Evolutionary conservation across 2,888 invertebrate species (phyloP), one percentile per base, ranked within the genome.

Genomic region (Thalpophila matura): DNA sequence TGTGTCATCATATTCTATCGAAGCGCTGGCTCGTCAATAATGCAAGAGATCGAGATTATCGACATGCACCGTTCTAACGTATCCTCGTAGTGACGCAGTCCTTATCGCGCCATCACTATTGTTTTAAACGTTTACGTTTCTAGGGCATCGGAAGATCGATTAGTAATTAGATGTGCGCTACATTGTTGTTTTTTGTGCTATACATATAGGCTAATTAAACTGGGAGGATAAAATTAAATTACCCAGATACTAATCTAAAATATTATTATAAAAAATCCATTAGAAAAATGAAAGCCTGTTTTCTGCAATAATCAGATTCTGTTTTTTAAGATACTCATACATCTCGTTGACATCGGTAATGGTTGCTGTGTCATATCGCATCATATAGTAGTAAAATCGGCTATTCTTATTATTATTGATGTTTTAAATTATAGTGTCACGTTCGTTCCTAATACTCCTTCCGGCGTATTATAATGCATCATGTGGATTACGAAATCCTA

Each of bases 1-100:
- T 90, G 91, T 93, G 90, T 89, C 93, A 93, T 92, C 92, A 90
- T 91, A 89, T 90, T 91, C 89, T 90, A 90, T 91, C 86, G 88
- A 86, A 89, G 87, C 86, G 87, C 80, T 81, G 85, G 79, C 87
- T 90, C 90, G 85, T 94, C 90, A 94, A 93, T 93, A 93, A 95
- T 94, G 91, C 92, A 93, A 63, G 80, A 82, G 82, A 87, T 88
- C 84, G 81, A 91, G 91, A 93, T 93, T 91, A 93, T 91, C 89
- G 85, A 92, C 94, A 93, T 94, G 94, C 92, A 93, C 89, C 81
- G 84, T 87, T 88, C 62, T 85, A 88, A 89, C 84, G 82, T 89
- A 90, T 91, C 89, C 88, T 87, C 85, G 80, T 74, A 74, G 77
- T 66, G 71, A 70, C 71, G 64, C 71, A 33, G 66, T 71, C 70